Conservation (phyloP, 1,140 invertebrate species). For the Cyclargus thomasi region DNA sequence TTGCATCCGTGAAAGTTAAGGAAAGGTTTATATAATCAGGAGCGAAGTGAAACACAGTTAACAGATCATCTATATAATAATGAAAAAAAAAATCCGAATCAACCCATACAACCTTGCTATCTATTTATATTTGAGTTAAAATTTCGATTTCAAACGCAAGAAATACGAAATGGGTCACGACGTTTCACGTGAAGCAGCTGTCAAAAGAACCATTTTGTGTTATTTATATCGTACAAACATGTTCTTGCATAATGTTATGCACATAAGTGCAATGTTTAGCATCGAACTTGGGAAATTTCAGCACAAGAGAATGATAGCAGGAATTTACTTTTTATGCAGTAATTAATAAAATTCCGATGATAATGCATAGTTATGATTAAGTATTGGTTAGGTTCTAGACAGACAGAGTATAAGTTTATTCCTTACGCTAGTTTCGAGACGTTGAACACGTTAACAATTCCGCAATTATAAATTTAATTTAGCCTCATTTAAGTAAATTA, state of each 20-base stretch:
- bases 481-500: conserved; percentile 7
- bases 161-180: conserved; percentile 10
- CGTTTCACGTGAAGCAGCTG: conserved; percentile 27
- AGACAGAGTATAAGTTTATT: not conserved
- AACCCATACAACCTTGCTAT: too few relatives aligned
- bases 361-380: not conserved
- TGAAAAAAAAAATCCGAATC: too few relatives aligned
- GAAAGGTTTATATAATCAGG: too few relatives aligned
- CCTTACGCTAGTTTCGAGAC: not conserved
- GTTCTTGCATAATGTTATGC: conserved; percentile 7
- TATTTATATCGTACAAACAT: conserved; percentile 28
- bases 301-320: not conserved
- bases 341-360: not conserved
- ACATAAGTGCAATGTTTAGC: not conserved
- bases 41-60: too few relatives aligned
- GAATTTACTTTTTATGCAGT: not conserved
- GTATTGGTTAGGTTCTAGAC: not conserved
- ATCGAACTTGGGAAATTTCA: not conserved
- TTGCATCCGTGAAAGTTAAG: too few relatives aligned
- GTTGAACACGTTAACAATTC: not conserved
- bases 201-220: conserved; percentile 38
- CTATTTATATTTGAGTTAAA: not conserved
- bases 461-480: conserved; percentile 4
- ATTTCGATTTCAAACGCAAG: conserved; percentile 10
- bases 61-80: too few relatives aligned